Evolutionary conservation across 2,113 vertebrate genomes (phyloP).

Genomic region (human (Homo sapiens)): GRCh38 chr5:67340501-67341000

Average conservation of each 20-base stretch:
- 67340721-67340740: not conserved
- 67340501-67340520: not conserved
- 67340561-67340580: not conserved
- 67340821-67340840: not conserved
- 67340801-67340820: not conserved
- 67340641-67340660: not conserved
- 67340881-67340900: not conserved
- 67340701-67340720: not conserved
- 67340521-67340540: not conserved
- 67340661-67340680: not conserved
- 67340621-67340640: not conserved
- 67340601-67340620: not conserved
- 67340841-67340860: not conserved
- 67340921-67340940: not conserved
- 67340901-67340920: not conserved
- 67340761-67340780: not conserved
- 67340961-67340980: not conserved
- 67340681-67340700: not conserved
- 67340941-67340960: not conserved
- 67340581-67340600: not conserved
- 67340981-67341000: not conserved
- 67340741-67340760: not conserved
- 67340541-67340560: not conserved
- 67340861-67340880: not conserved
- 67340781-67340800: not conserved